Base-by-base conservation (phyloP, 2,113 vertebrate species). In the Oryzias woworae region DNA sequence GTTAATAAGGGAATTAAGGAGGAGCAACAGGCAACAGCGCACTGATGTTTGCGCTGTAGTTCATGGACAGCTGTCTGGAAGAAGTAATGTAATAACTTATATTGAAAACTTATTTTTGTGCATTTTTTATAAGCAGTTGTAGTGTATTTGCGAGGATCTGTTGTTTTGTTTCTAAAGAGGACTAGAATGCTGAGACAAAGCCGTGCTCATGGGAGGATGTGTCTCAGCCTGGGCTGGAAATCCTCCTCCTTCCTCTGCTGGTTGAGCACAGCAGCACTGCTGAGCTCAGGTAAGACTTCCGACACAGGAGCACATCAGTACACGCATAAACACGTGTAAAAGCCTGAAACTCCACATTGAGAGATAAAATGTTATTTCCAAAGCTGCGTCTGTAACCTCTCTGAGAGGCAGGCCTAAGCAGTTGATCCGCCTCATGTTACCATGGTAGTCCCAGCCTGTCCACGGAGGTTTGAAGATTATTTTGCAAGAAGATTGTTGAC, bases 251-350 rank as follows among this genome's bases (percentile, higher is more conserved):
- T 51, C 20, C 23, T 69, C 15, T 45, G 71, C 36, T 44, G 79
- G 42, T 28, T 80, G 7, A 75, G 22, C 50, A 31, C 47, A 6
- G 62, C 65, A 5, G 22, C 44, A 49, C 49, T 85, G 47, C 13
- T 74, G 43, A 79, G 53, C 53, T 20, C 66, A 69, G 85, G 82
- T 87, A 74, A 72, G 62, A 53, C 49, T 3, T 48, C n/a, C 48
- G 3, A 54, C 56, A 45, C 20, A 24, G 6, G 31, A 20, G 14
- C 22, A 28, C 17, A 50, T 16, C 24, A 28, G 31, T 22, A 23
- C 14, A 51, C 45, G 20, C 24, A 24, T 10, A 26, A 23, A 52
- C 50, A 16, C 20, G 16, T 43, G 3, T 36, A 23, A 7, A 58
- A 5, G 17, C 26, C 3, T 3, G 23, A 5, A 36, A 20, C 28